These are phyloP conservation scores for Chorisops tibialis DNA, from an alignment of 2,888 invertebrate species.

Conservation along the genomic window DNA sequence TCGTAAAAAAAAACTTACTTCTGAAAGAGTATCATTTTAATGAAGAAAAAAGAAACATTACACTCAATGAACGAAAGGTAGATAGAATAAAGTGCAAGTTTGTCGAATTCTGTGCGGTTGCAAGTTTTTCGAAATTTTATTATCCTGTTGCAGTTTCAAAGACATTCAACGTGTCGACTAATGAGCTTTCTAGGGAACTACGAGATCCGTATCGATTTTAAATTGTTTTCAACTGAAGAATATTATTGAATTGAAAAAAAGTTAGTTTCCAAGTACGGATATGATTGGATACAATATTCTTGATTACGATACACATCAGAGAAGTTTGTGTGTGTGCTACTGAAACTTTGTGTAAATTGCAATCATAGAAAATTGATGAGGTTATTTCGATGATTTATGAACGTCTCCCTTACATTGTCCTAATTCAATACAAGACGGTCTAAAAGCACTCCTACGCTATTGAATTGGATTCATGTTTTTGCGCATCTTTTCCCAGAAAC, in stretches of 20 bases:
- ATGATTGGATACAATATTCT: too few relatives aligned
- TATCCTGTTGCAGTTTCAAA: conserved; percentile 26
- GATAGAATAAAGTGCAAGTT: too few relatives aligned
- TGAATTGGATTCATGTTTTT: neutral
- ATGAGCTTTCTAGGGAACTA: conserved; percentile 23
- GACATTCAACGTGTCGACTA: conserved; percentile 29
- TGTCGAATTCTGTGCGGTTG: too few relatives aligned
- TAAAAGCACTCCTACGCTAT: neutral
- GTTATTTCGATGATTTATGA: too few relatives aligned
- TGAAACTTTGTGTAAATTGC: too few relatives aligned
- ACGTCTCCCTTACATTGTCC: neutral
- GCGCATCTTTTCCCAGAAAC: neutral
- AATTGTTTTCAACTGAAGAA: conserved; percentile 5
- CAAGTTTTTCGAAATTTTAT: conserved; percentile 21
- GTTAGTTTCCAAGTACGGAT: neutral
- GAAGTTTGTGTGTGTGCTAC: too few relatives aligned
- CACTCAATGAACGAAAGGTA: too few relatives aligned
- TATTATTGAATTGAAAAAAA: conserved; percentile 21
- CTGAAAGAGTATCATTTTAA: too few relatives aligned
- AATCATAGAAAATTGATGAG: too few relatives aligned
- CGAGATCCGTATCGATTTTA: conserved; percentile 8
- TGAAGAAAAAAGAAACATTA: too few relatives aligned
- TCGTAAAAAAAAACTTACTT: too few relatives aligned
- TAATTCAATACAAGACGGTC: neutral
- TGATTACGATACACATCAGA: too few relatives aligned